Evolutionary conservation across 2,113 vertebrate genomes (phyloP).

Genomic region (Brienomyrus longianalis): DNA sequence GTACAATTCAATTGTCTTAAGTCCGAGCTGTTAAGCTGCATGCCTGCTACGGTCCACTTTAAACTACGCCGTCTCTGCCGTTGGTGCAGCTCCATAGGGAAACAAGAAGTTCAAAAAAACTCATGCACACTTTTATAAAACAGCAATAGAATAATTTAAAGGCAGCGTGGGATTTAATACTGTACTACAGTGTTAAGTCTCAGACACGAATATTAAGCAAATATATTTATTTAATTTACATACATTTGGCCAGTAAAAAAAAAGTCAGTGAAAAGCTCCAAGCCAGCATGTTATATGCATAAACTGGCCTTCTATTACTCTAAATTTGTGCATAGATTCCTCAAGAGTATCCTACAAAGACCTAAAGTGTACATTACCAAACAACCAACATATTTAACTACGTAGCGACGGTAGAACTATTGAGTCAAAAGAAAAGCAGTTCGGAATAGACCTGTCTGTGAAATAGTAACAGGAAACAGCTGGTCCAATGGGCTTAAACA

Average conservation of each 20-base stretch:
- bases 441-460: not conserved
- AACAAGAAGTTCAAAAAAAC: not conserved
- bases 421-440: not conserved
- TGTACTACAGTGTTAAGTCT: not conserved
- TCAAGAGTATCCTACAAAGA: not conserved
- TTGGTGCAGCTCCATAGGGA: not conserved
- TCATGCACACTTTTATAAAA: not conserved
- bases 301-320: not conserved
- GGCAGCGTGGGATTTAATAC: not conserved
- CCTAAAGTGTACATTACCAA: not conserved
- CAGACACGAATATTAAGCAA: slow-evolving; percentile 4
- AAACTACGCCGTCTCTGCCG: not conserved
- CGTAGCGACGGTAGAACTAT: not conserved
- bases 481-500: slow-evolving; percentile 2
- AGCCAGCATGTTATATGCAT: not conserved
- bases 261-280: slow-evolving; percentile 1
- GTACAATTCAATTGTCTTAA: not conserved
- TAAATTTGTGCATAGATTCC: not conserved
- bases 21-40: not conserved
- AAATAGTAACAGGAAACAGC: not conserved
- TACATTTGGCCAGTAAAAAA: slow-evolving; percentile 1
- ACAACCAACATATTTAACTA: not conserved
- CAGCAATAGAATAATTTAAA: not conserved
- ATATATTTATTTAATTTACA: not conserved
- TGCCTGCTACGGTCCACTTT: not conserved